These are phyloP conservation scores for Diplodus sargus DNA, from an alignment of 2,797 vertebrate genomes.

Conservation along the genomic window DNA sequence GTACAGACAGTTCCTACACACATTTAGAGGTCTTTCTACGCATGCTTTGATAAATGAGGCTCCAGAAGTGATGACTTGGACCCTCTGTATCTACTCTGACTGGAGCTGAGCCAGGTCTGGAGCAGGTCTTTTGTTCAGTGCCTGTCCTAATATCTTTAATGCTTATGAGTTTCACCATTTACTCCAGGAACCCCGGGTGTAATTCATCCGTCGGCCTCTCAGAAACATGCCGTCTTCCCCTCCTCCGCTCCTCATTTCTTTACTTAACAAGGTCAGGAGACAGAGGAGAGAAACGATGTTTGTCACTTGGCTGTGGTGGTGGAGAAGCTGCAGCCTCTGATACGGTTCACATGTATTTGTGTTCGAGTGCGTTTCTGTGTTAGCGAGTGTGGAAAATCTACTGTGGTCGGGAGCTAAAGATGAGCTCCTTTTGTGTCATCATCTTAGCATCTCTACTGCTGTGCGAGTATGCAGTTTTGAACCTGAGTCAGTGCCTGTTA, in stretches of 20 bases:
- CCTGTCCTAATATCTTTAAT: constrained; percentile 67
- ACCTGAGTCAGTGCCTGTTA: background rate
- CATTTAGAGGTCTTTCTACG: background rate
- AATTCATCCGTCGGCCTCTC: constrained; percentile 55
- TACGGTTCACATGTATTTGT: constrained; percentile 34
- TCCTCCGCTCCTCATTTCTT: constrained; percentile 60
- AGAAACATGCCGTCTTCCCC: constrained; percentile 37
- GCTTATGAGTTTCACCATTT: constrained; percentile 61
- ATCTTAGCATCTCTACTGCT: background rate
- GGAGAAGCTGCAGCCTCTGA: constrained; percentile 48
- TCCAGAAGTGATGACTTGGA: constrained; percentile 31
- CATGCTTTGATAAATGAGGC: constrained; percentile 15
- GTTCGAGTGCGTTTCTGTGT: constrained; percentile 20
- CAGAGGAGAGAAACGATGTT: constrained; percentile 56
- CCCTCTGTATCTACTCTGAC: constrained; percentile 1
- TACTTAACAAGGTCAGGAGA: constrained; percentile 79
- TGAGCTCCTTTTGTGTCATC: constrained; percentile 29
- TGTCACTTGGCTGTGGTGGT: constrained; percentile 58
- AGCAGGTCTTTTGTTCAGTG: constrained; percentile 45
- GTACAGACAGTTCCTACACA: background rate
- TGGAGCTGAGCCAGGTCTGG: constrained; percentile 22
- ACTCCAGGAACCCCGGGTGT: constrained; percentile 40
- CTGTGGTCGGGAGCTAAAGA: constrained; percentile 41
- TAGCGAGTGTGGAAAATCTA: constrained; percentile 57
- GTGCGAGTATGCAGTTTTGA: constrained; percentile 4